Evolutionary conservation across 2,113 vertebrate species (phyloP).

Genomic region (Rhea americana): DNA sequence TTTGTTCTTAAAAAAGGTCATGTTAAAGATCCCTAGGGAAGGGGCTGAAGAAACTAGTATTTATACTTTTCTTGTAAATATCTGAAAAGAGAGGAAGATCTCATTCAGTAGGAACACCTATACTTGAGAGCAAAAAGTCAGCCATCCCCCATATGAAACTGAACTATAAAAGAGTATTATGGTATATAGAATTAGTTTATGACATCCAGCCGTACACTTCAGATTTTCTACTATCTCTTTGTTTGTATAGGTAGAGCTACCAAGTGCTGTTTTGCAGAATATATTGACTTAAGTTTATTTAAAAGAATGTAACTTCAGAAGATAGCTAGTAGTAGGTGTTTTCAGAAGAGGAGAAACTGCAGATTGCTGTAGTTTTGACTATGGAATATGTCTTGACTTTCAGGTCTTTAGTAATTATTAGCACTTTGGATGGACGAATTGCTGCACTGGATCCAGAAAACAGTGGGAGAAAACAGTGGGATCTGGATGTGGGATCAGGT

Average conservation of each 20-base stretch:
- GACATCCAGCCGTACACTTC: background rate
- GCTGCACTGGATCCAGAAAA: constrained; percentile 94
- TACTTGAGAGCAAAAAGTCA: background rate
- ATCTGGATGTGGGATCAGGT: constrained; percentile 94
- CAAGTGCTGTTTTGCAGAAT: background rate
- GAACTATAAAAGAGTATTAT: background rate
- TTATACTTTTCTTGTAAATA: background rate
- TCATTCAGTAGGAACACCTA: background rate
- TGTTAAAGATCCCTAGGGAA: background rate
- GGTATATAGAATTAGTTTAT: background rate
- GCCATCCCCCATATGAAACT: background rate
- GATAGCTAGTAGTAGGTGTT: background rate
- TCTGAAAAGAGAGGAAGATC: background rate
- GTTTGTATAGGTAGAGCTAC: background rate
- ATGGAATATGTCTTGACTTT: background rate
- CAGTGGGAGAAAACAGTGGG: constrained; percentile 93
- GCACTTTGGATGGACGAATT: constrained; percentile 94
- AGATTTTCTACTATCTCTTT: accelerated
- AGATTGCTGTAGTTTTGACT: background rate
- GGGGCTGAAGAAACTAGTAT: background rate
- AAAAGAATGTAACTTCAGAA: background rate
- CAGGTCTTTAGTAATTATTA: constrained; percentile 95
- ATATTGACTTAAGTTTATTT: background rate
- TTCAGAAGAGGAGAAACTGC: background rate
- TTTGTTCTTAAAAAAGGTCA: background rate